These are phyloP conservation scores for Anolis carolinensis DNA, from an alignment of 2,113 vertebrate species.

Conservation along the genomic window DNA sequence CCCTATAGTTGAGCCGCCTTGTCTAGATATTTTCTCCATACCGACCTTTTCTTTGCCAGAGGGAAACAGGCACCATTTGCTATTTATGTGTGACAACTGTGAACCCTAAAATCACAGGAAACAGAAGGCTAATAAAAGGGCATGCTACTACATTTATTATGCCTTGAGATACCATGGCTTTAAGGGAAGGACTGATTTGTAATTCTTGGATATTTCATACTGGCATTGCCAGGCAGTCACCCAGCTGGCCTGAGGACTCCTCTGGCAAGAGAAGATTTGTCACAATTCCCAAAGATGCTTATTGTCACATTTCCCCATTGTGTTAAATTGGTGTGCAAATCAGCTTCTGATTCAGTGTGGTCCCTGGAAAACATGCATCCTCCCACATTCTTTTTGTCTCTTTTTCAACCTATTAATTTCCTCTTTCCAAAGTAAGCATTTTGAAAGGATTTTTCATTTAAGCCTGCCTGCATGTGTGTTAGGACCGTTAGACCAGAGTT, in stretches of 20 bases:
- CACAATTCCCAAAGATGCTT: neutral
- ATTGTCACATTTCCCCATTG: neutral
- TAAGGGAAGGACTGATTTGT: neutral
- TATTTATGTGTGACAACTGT: neutral
- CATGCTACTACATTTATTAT: neutral
- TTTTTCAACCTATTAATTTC: neutral
- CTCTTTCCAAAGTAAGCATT: neutral
- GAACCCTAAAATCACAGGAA: neutral
- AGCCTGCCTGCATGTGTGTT: too few species aligned
- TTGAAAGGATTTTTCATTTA: too few species aligned
- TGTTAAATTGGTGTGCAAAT: neutral
- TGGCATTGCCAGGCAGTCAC: neutral
- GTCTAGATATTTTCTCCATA: too few species aligned
- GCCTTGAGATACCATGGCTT: neutral
- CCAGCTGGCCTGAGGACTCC: neutral
- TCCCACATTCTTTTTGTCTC: neutral
- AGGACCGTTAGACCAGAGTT: too few species aligned
- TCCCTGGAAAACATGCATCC: neutral
- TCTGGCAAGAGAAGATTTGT: neutral
- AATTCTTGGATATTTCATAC: neutral
- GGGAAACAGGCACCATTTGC: neutral
- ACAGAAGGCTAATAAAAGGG: constrained; percentile 5
- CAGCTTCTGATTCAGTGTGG: neutral
- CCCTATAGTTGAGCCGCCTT: too few species aligned
- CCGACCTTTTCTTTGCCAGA: neutral